Percentiles rank a stretch among this genome's conserved stretches.
phyloP scores from a whole-genome alignment of 2,888 invertebrate species.

The Caenorhabditis macrosperma region DNA sequence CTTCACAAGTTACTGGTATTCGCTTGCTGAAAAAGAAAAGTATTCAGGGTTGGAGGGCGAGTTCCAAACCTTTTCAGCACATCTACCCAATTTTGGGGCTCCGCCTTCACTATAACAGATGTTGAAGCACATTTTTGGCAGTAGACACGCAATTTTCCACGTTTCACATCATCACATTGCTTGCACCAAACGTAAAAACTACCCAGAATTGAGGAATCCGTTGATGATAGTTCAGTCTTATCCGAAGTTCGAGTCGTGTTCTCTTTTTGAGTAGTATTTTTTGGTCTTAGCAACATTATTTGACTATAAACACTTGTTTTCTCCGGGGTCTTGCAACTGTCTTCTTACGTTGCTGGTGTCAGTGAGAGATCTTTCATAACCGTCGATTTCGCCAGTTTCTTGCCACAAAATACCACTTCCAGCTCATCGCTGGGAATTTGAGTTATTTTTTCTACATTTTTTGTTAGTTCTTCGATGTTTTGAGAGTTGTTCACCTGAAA shows the following conservation, averaged over 20 bases:
- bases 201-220: constrained; percentile 49
- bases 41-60: not conserved
- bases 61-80: constrained; percentile 61
- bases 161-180: constrained; percentile 58
- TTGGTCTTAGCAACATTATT: constrained; percentile 33
- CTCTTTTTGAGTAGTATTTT: not conserved
- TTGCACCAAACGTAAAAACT: constrained; percentile 73
- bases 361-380: constrained; percentile 57
- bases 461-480: constrained; percentile 32
- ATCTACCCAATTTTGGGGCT: constrained; percentile 70
- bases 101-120: constrained; percentile 63
- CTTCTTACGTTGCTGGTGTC: constrained; percentile 67
- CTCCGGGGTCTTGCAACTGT: not conserved
- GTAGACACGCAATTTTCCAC: constrained; percentile 70
- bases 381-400: constrained; percentile 41
- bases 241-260: not conserved
- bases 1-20: constrained; percentile 64
- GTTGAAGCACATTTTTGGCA: constrained; percentile 64
- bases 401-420: constrained; percentile 65
- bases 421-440: constrained; percentile 56
- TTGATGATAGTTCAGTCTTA: not conserved
- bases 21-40: constrained; percentile 43
- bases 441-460: constrained; percentile 43
- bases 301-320: constrained; percentile 22
- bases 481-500: constrained; percentile 25